Conservation (phyloP, 2,113 vertebrate genomes). For the Platanista minor region DNA sequence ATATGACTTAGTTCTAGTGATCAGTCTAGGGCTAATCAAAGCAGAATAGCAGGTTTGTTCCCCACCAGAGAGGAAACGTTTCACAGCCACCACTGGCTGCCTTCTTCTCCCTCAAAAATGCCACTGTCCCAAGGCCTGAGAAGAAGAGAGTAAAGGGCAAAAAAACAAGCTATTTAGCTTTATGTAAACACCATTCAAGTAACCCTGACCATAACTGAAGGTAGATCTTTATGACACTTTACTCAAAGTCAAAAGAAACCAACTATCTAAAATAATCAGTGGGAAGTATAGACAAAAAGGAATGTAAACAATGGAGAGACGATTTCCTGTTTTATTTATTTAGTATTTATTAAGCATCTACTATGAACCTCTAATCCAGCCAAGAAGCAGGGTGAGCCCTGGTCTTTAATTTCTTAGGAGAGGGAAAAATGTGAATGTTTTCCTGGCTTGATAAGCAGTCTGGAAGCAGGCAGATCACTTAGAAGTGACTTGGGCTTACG, state of each 20-base stretch:
- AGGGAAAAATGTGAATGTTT: background rate
- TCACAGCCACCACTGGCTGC: background rate
- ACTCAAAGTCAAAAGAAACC: constrained; percentile 49
- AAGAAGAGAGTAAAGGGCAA: constrained; percentile 38
- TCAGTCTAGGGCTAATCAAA: constrained; percentile 4
- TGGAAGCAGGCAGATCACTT: background rate
- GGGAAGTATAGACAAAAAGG: background rate
- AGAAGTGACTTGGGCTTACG: background rate
- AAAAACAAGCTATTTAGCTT: constrained; percentile 35
- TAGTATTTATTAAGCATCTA: constrained; percentile 39
- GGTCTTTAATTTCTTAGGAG: background rate
- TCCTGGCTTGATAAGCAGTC: background rate
- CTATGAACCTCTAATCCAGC: background rate
- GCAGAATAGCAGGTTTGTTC: background rate
- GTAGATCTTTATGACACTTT: background rate
- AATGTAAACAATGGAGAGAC: constrained; percentile 22
- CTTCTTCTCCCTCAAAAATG: background rate
- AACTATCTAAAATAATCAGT: constrained; percentile 19
- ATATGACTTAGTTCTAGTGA: background rate
- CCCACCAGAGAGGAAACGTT: background rate
- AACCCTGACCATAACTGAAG: background rate
- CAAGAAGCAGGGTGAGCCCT: constrained; percentile 22
- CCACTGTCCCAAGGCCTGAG: background rate
- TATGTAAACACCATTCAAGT: constrained; percentile 10
- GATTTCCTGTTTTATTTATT: constrained; percentile 29